Evolutionary conservation across 2,797 vertebrate species (phyloP), one percentile per base, ranked within the genome.

Genomic region (Sebastes diploproa): DNA sequence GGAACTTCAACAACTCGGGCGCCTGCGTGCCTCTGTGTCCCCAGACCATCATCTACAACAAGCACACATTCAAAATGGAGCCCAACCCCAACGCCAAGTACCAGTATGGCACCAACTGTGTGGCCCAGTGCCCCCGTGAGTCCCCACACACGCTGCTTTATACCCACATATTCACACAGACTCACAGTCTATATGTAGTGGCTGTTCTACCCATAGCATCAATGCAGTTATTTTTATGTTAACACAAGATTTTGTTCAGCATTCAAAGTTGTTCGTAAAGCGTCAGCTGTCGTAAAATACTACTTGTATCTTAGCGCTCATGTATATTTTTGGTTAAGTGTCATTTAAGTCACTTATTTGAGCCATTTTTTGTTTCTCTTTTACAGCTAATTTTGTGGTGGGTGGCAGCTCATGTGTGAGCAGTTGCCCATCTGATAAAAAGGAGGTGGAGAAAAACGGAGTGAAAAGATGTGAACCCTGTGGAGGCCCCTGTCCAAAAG

Each of bases 401-500:
- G 97, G 98, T n/a, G 97, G 96, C 58, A 97, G 97, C 62, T 99
- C 97, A 1, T 99, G 98, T 87, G 97, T 99, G 64, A 97, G 98
- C 62, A 97, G 92, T 63, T 99, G 98, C 87, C 98, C 97, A 13
- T 75, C 95, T n/a, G 94, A 97, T 75, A 99, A 98, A 92, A 98
- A 92, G 95, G 98, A 99, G 71, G 96, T 97, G 85, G 97, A 97
- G 80, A 99, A 96, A 93, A 95, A 97, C 0, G 96, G 97, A 25
- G 77, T 97, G 56, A 98, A 97, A 91, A 95, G 94, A 29, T 99
- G 98, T 85, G 97, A 98, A 86, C 96, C 95, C 6, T 99, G 98
- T 61, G 91, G 85, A 34, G 98, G 97, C 42, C 95, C 98, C 23
- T 99, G 98, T 84, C 97, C 97, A 2, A 99, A 99, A 97, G 97